Evolutionary conservation across 2,113 vertebrate genomes (phyloP).

Genomic region (Fukomys damarensis): DNA sequence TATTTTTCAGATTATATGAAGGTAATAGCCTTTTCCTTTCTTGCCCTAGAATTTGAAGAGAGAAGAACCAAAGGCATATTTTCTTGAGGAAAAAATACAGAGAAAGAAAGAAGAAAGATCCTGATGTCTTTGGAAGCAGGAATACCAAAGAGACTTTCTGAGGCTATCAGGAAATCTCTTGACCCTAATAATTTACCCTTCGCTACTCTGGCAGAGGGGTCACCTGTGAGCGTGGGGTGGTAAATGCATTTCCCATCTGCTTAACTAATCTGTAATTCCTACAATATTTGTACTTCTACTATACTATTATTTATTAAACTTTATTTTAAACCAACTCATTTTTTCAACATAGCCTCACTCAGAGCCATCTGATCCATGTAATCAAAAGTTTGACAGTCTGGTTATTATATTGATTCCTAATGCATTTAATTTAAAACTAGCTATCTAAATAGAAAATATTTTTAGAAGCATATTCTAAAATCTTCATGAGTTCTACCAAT

Average conservation of each 20-base stretch:
- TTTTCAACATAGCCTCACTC: background rate
- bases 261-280: background rate
- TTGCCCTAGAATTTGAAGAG: background rate
- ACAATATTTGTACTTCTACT: background rate
- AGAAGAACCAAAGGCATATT: background rate
- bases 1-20: slow-evolving; percentile 41
- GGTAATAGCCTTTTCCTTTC: slow-evolving; percentile 27
- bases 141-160: background rate
- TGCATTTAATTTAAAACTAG: background rate
- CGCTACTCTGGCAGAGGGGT: background rate
- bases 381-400: background rate
- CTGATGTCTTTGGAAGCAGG: background rate
- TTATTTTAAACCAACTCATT: background rate
- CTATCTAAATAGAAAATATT: background rate
- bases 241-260: background rate
- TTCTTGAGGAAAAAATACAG: background rate
- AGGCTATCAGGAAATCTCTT: background rate
- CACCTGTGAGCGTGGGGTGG: background rate
- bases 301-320: background rate
- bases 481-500: background rate
- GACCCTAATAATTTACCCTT: background rate
- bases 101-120: background rate
- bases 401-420: background rate
- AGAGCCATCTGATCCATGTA: background rate
- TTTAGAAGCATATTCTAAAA: background rate